Conservation (phyloP, 2,888 invertebrate genomes). For the Philhelius pedissequus region DNA sequence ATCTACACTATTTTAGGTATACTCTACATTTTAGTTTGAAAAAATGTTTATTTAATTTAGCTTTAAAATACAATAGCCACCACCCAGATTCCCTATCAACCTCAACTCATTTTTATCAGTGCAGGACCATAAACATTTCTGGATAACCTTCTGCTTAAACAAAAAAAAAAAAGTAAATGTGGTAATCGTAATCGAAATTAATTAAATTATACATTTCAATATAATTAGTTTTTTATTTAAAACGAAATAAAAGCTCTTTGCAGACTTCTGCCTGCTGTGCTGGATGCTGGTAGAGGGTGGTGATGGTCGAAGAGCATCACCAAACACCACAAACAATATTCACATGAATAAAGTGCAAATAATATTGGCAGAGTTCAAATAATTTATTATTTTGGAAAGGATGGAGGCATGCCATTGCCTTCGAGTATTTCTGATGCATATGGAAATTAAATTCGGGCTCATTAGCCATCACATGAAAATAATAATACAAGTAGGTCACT, state of each 20-base stretch:
- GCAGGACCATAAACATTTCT: background rate
- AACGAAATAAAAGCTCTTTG: conserved; percentile 57
- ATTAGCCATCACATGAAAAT: conserved; percentile 39
- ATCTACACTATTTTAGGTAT: no score
- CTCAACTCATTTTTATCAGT: background rate
- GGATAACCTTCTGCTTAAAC: conserved; percentile 1
- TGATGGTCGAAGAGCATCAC: background rate
- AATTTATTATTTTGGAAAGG: background rate
- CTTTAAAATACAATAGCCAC: background rate
- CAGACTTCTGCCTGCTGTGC: background rate
- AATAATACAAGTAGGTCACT: conserved; percentile 55
- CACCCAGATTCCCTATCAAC: background rate
- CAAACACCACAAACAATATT: conserved; percentile 5
- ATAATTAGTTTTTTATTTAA: conserved; percentile 55
- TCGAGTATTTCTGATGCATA: conserved; percentile 29
- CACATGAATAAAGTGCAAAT: conserved; percentile 26
- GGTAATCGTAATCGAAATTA: conserved; percentile 61
- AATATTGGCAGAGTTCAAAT: conserved; percentile 37
- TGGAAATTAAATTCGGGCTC: conserved; percentile 58
- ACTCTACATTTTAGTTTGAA: background rate
- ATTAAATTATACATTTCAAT: conserved; percentile 67
- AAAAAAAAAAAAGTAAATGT: conserved; percentile 30
- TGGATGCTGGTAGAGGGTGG: no score
- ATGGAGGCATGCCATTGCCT: background rate
- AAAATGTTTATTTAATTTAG: no score